A percentile compares a stretch with the other conserved stretches of the same genome.
Conservation (phyloP, 2,888 invertebrate species). For the Erynnis tages region DNA sequence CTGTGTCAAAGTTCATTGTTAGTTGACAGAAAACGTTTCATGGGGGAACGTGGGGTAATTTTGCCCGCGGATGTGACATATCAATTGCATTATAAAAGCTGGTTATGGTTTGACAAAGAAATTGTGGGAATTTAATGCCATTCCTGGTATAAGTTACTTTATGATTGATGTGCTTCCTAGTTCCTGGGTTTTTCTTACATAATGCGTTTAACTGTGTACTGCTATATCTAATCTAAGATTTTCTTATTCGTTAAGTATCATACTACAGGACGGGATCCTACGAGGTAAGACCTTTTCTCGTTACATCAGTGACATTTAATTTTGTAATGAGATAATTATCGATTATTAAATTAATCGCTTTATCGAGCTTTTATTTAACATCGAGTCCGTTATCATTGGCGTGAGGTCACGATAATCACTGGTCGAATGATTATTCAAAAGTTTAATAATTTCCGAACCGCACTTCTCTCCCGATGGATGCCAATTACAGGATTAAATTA, state of each 20-base stretch:
- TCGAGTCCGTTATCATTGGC: neutral
- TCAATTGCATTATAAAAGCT: constrained; percentile 3
- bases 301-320: too few species aligned
- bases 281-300: too few species aligned
- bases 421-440: constrained; percentile 24
- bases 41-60: too few species aligned
- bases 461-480: constrained; percentile 22
- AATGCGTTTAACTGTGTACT: too few species aligned
- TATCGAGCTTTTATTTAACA: constrained; percentile 13
- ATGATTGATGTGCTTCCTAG: neutral
- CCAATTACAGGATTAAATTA: constrained; percentile 30
- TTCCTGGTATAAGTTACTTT: neutral
- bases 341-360: neutral
- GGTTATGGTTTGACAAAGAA: constrained; percentile 8
- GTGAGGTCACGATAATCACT: constrained; percentile 4
- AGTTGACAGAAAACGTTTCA: too few species aligned
- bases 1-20: too few species aligned
- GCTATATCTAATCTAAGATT: too few species aligned
- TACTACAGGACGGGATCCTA: too few species aligned
- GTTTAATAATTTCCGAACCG: constrained; percentile 32
- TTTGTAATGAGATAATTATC: too few species aligned
- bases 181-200: neutral
- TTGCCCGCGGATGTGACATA: constrained; percentile 6
- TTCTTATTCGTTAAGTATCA: too few species aligned
- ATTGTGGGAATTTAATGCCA: constrained; percentile 1